Base-by-base conservation (phyloP, 2,113 vertebrate genomes). In the Glaucomys volans region DNA sequence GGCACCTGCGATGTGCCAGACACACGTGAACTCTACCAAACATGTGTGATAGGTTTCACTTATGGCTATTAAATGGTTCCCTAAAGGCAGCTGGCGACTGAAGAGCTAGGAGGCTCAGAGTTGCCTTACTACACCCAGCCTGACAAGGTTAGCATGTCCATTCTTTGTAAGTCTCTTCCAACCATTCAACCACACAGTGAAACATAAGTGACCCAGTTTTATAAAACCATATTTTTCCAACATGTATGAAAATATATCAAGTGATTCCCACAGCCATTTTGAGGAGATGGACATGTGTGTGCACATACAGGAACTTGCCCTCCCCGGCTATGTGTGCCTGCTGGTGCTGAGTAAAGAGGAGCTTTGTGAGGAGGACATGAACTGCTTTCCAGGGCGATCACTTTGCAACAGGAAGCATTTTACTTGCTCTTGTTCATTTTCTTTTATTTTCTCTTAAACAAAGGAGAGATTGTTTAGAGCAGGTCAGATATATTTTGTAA, bases 401-500 rank as follows among this genome's bases (percentile, higher is more conserved):
- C 87, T 96, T 94, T 96, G 69, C 59, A 96, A 84, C 7, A 83
- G 89, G 71, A 93, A 97, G 24, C 8, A 11, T 71, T 93, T 94
- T 87, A 59, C 88, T 96, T 71, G 13, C 40, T 44, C 95, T 89
- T 69, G 9, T 66, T 88, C 84, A 76, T 26, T 69, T 47, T 66
- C n/a, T 86, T 84, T 86, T 54, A 47, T 42, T 66, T 95, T 86
- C 52, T 71, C 64, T 84, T 88, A 92, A 95, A 97, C 74, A 97
- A 96, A 93, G 44, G 30, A 16, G 37, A 83, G 28, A 71, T 87
- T 97, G 91, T 96, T 97, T 95, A 94, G 59, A 76, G 37, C 50
- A 85, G 87, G 32, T 96, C 74, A 72, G 40, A 90, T 91, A 22
- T 72, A 84, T 97, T 97, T 95, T 96, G 89, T 94, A 96, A 95